These are phyloP conservation scores for Bos taurus DNA, from an alignment of 2,113 vertebrate genomes.

Conservation along the genomic window DNA sequence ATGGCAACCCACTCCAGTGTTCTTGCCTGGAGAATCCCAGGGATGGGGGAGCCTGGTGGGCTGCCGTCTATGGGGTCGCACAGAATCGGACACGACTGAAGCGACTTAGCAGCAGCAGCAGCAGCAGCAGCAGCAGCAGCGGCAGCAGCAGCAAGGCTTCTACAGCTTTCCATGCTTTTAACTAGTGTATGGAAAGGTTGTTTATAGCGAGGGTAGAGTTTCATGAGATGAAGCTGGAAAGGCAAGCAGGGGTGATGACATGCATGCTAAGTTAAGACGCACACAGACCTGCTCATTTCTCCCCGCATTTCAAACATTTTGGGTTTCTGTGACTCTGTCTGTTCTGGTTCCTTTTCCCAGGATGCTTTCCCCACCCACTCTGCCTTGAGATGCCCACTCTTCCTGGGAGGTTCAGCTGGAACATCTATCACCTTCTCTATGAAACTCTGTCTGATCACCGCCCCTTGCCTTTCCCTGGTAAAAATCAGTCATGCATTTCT, in stretches of 20 bases:
- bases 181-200: neutral
- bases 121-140: neutral
- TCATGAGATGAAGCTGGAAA: neutral
- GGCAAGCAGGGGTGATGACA: neutral
- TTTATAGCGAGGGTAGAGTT: neutral
- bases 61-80: too few species aligned
- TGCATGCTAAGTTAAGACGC: neutral
- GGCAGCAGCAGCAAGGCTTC: neutral
- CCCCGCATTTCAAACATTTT: neutral
- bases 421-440: neutral
- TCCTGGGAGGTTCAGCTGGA: neutral
- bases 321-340: neutral
- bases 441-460: neutral
- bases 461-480: neutral
- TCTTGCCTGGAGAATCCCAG: too few species aligned
- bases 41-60: too few species aligned
- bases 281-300: accelerated
- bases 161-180: neutral
- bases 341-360: neutral
- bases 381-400: neutral
- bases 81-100: too few species aligned
- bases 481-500: neutral
- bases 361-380: neutral
- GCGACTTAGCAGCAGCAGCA: too few species aligned
- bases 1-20: too few species aligned